Evolutionary conservation across 2,888 invertebrate genomes (phyloP).

Genomic region (Sinhomidia bicolor): DNA sequence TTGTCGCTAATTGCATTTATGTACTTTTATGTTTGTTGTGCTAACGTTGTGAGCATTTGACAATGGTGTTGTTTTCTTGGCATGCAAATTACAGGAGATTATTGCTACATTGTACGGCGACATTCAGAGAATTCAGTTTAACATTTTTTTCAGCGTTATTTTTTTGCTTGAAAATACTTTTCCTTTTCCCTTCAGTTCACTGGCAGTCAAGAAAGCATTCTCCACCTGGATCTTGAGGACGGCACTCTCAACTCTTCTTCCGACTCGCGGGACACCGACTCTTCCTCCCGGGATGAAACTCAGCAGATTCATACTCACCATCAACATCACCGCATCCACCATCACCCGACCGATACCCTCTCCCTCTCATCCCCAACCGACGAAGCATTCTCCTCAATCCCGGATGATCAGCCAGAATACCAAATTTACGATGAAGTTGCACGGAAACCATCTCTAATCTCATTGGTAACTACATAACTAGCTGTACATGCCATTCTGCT

Average conservation of each 20-base stretch:
- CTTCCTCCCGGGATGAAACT: slow-evolving; percentile 75
- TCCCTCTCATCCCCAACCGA: not conserved
- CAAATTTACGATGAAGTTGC: slow-evolving; percentile 64
- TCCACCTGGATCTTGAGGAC: slow-evolving; percentile 88
- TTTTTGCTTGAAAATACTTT: not conserved
- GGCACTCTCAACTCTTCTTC: slow-evolving; percentile 76
- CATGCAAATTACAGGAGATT: too few relatives aligned
- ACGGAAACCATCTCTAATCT: slow-evolving; percentile 77
- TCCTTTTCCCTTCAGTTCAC: slow-evolving; percentile 85
- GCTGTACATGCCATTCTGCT: too few relatives aligned
- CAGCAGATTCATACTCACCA: slow-evolving; percentile 53
- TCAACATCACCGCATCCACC: slow-evolving; percentile 50
- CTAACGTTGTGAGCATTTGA: too few relatives aligned
- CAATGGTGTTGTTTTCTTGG: too few relatives aligned
- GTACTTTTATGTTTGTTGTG: too few relatives aligned
- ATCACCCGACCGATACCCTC: slow-evolving; percentile 41
- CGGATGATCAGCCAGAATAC: slow-evolving; percentile 18
- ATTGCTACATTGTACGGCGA: slow-evolving; percentile 91
- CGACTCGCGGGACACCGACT: slow-evolving; percentile 78
- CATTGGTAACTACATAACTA: slow-evolving; percentile 69
- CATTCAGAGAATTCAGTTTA: not conserved
- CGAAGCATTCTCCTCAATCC: not conserved
- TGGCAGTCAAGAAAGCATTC: slow-evolving; percentile 92
- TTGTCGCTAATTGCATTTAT: too few relatives aligned
- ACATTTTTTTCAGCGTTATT: not conserved